Conservation (phyloP, 2,888 invertebrate genomes). For the Dione vanillae region DNA sequence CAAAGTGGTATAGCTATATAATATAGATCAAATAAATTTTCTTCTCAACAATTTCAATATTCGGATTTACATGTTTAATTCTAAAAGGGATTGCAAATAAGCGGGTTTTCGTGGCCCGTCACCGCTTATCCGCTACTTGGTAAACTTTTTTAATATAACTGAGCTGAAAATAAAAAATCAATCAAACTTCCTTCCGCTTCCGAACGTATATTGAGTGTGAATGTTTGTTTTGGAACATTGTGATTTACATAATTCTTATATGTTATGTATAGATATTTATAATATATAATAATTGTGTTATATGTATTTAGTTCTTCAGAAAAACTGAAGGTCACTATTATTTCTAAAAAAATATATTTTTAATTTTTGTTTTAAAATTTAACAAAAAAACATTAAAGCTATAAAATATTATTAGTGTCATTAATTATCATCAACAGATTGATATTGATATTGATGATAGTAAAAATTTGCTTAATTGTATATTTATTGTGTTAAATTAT, state of each 20-base stretch:
- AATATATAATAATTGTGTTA: no score
- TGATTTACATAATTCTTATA: background rate
- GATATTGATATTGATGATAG: no score
- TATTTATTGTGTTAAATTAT: no score
- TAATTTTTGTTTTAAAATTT: no score
- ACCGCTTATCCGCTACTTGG: slow-evolving; percentile 47
- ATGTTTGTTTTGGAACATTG: slow-evolving; percentile 33
- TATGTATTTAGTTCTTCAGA: no score
- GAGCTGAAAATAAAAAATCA: slow-evolving; percentile 48
- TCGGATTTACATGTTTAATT: slow-evolving; percentile 41
- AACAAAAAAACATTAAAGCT: no score
- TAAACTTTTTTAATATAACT: slow-evolving; percentile 54
- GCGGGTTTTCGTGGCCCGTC: slow-evolving; percentile 37
- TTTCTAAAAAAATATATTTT: no score
- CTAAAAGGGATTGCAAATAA: slow-evolving; percentile 33
- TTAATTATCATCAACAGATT: no score
- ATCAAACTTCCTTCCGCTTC: slow-evolving; percentile 43
- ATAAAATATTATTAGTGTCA: no score
- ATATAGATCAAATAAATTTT: slow-evolving; percentile 19
- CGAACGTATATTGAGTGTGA: slow-evolving; percentile 32
- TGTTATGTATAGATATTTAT: no score
- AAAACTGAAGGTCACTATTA: no score
- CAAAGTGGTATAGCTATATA: background rate
- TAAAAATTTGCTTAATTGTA: no score
- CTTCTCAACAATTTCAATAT: slow-evolving; percentile 37